Evolutionary conservation across 1,140 invertebrate species (phyloP).

Genomic region (Pogonomyrmex californicus): DNA sequence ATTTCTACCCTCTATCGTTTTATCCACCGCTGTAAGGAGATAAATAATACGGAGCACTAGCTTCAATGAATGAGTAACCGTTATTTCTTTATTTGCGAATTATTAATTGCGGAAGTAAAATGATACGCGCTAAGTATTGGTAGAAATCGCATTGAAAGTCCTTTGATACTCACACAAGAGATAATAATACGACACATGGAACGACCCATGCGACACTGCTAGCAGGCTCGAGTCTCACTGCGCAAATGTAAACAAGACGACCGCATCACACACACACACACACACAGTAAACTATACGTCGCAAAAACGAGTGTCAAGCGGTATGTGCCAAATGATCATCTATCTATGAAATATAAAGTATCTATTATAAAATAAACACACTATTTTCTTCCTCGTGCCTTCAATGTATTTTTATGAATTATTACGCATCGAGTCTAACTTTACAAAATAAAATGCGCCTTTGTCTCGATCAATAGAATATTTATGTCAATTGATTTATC

Average conservation of each 20-base stretch:
- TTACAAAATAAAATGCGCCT: neutral
- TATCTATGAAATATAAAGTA: neutral
- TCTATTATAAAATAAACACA: constrained; percentile 6
- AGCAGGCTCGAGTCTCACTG: neutral
- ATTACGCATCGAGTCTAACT: neutral
- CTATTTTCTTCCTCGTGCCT: neutral
- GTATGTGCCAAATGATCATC: neutral
- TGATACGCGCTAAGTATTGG: neutral
- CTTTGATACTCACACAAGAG: neutral
- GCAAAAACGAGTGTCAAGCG: neutral
- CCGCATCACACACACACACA: too few species aligned
- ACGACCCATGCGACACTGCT: neutral
- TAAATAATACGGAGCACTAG: too few species aligned
- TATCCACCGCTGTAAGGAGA: too few species aligned
- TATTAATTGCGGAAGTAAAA: neutral
- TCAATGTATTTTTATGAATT: neutral
- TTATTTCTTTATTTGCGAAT: too few species aligned
- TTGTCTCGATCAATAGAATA: neutral
- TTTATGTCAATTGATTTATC: constrained; percentile 13
- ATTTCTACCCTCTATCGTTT: too few species aligned
- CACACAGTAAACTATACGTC: constrained; percentile 23
- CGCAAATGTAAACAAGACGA: constrained; percentile 6
- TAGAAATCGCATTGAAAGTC: neutral
- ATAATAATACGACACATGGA: constrained; percentile 7
- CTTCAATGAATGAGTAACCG: too few species aligned